These are phyloP conservation scores for Malthinus flaveolus DNA, from an alignment of 2,888 invertebrate species.

Conservation along the genomic window DNA sequence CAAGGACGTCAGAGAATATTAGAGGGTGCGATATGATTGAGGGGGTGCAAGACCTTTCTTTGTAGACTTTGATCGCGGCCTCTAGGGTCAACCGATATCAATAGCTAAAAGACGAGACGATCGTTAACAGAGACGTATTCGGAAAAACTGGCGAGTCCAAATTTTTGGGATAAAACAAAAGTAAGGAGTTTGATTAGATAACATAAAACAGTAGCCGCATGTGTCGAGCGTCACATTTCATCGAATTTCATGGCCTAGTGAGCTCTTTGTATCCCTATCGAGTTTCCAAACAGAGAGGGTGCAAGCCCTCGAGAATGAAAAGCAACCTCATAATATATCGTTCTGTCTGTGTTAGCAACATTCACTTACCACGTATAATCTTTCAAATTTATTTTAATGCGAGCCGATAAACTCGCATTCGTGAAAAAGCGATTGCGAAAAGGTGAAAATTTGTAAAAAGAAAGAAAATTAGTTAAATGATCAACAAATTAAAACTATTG, in stretches of 20 bases:
- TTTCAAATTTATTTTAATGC: constrained; percentile 4
- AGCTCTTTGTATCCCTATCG: constrained; percentile 51
- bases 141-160: too few species aligned
- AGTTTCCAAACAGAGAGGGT: constrained; percentile 40
- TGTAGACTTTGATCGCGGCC: constrained; percentile 38
- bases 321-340: constrained; percentile 10
- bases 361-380: constrained; percentile 6
- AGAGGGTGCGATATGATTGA: constrained; percentile 57
- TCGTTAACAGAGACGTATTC: not conserved
- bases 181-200: constrained; percentile 36
- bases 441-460: not conserved
- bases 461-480: not conserved
- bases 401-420: not conserved
- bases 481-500: constrained; percentile 12
- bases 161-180: not conserved
- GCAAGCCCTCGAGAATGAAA: constrained; percentile 23
- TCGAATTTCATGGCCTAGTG: constrained; percentile 58
- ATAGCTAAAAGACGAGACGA: constrained; percentile 30
- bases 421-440: not conserved
- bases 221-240: constrained; percentile 56
- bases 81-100: constrained; percentile 47
- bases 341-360: constrained; percentile 13
- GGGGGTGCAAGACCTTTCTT: constrained; percentile 42
- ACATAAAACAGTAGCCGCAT: constrained; percentile 40
- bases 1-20: constrained; percentile 56